These are phyloP conservation scores for Trisateles emortualis DNA, from an alignment of 2,888 invertebrate species.

Conservation along the genomic window DNA sequence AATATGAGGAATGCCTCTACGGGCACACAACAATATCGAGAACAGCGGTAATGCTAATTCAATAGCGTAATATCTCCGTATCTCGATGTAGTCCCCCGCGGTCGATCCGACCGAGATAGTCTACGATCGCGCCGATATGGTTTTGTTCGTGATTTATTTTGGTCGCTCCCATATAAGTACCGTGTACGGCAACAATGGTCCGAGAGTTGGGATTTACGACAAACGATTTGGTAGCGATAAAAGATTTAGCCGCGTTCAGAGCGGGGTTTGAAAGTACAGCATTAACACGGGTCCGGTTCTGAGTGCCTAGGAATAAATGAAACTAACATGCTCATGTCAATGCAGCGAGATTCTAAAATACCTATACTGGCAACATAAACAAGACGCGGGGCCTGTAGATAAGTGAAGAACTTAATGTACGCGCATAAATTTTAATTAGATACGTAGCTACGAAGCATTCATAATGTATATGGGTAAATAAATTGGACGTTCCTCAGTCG, in stretches of 20 bases:
- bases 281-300: conserved; percentile 56
- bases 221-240: conserved; percentile 84
- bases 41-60: conserved; percentile 85
- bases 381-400: conserved; percentile 53
- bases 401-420: conserved; percentile 61
- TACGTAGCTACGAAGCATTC: conserved; percentile 55
- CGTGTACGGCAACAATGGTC: conserved; percentile 81
- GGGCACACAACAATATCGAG: conserved; percentile 67
- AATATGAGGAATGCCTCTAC: conserved; percentile 67
- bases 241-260: conserved; percentile 68
- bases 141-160: conserved; percentile 85
- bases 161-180: conserved; percentile 83
- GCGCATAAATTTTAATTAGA: conserved; percentile 71
- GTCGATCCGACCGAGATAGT: conserved; percentile 75
- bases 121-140: conserved; percentile 83
- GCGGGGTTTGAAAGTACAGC: conserved; percentile 55
- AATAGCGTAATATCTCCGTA: conserved; percentile 82
- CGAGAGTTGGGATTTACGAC: conserved; percentile 79
- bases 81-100: conserved; percentile 72
- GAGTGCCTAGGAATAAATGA: conserved; percentile 48
- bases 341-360: conserved; percentile 44
- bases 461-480: conserved; percentile 60
- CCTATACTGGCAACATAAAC: conserved; percentile 47
- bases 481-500: conserved; percentile 48
- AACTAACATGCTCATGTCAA: conserved; percentile 43